Conservation (phyloP, 2,113 vertebrate species). For the Pluvianellus socialis region DNA sequence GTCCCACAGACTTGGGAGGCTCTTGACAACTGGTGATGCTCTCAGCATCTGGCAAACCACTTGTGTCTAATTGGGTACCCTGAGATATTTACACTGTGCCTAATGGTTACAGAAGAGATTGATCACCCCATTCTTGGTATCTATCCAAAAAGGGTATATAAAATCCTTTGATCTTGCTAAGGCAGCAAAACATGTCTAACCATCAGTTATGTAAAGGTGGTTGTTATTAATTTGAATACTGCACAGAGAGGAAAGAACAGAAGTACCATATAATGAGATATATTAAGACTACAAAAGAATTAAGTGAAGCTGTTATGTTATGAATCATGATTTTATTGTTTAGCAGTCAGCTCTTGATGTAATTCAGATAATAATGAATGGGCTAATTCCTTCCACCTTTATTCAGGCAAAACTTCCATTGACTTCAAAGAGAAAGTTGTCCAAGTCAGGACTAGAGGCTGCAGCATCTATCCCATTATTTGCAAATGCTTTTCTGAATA, state of each 20-base stretch:
- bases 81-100: slow-evolving; percentile 44
- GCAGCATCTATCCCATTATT: slow-evolving; percentile 36
- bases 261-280: slow-evolving; percentile 59
- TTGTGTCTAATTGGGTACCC: slow-evolving; percentile 28
- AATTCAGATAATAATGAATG: slow-evolving; percentile 64
- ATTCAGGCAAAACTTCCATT: slow-evolving; percentile 56
- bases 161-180: slow-evolving; percentile 58
- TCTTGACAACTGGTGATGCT: slow-evolving; percentile 52
- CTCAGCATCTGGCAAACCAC: slow-evolving; percentile 58
- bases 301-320: slow-evolving; percentile 41
- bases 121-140: slow-evolving; percentile 25
- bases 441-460: slow-evolving; percentile 16
- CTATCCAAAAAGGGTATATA: slow-evolving; percentile 45
- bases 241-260: slow-evolving; percentile 59
- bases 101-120: slow-evolving; percentile 34
- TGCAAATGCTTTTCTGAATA: slow-evolving; percentile 25
- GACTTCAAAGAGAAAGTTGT: slow-evolving; percentile 58
- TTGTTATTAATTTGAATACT: slow-evolving; percentile 66
- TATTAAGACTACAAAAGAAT: slow-evolving; percentile 60
- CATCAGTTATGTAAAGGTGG: slow-evolving; percentile 61
- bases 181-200: slow-evolving; percentile 47
- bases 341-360: slow-evolving; percentile 53
- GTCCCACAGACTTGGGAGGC: slow-evolving; percentile 27
- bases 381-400: slow-evolving; percentile 50
- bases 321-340: slow-evolving; percentile 60